Conservation (phyloP, 2,888 invertebrate species). For the Matsumyia berberina region DNA sequence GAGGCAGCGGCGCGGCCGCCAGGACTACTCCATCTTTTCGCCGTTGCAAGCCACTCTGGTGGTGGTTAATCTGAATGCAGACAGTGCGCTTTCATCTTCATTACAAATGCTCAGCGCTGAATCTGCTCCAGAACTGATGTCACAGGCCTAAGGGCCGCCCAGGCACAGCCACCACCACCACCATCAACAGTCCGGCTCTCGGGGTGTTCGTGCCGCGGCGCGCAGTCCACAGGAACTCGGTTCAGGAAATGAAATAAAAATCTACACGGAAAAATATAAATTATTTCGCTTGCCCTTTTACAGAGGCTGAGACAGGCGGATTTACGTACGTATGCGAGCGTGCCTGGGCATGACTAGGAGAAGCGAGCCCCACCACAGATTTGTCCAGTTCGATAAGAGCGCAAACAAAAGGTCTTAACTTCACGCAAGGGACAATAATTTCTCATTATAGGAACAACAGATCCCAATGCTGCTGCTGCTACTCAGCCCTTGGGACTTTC, state of each 20-base stretch:
- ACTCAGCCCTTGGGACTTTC: conserved; percentile 61
- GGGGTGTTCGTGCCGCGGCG: conserved; percentile 39
- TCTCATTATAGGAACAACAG: conserved; percentile 72
- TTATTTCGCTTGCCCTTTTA: conserved; percentile 74
- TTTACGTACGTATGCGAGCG: conserved; percentile 58
- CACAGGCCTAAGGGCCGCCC: conserved; percentile 72
- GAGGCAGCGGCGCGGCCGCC: background rate
- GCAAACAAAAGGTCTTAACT: conserved; percentile 75
- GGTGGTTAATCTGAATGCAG: conserved; percentile 66
- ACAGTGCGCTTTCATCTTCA: conserved; percentile 73
- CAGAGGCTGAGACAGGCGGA: conserved; percentile 59
- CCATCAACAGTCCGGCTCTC: background rate
- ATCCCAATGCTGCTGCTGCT: conserved; percentile 32
- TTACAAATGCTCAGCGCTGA: conserved; percentile 61
- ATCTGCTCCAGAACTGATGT: conserved; percentile 56
- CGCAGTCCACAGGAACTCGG: conserved; percentile 44
- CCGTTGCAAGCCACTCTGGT: conserved; percentile 25
- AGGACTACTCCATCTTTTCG: conserved; percentile 34
- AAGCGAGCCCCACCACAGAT: conserved; percentile 54
- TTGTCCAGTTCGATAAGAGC: conserved; percentile 63
- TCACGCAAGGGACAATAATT: conserved; percentile 75
- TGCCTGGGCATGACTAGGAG: conserved; percentile 51
- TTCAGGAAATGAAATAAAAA: conserved; percentile 75
- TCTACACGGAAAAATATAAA: conserved; percentile 73
- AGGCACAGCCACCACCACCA: conserved; percentile 30